Evolutionary conservation across 2,797 vertebrate genomes (phyloP), one percentile per base, ranked within the genome.

Genomic region (Moxostoma hubbsi): DNA sequence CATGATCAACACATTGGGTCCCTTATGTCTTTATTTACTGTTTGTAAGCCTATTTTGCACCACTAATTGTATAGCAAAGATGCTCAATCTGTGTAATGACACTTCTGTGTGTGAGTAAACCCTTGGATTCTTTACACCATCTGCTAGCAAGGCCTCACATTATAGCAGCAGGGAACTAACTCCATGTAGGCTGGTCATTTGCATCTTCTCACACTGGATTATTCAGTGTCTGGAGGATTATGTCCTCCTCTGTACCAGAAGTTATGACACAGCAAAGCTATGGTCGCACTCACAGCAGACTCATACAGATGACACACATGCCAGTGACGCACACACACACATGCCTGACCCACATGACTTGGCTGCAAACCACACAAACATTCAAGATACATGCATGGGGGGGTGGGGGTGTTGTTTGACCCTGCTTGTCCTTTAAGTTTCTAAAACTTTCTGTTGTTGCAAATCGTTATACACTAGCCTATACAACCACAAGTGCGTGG

Each of bases 111-210:
- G 55, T 68, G 62, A 51, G 49, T 16, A n/a, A 58, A 76, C 54
- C 59, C 12, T 50, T 50, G 13, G 72, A 74, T 83, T 75, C 85
- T 86, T 87, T 86, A 84, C 84, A 85, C 89, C 89, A 90, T 93
- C 90, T 92, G 90, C 89, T 88, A 73, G 16, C 72, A 83, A 81
- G 86, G 85, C 87, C 90, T 84, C 89, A 87, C 85, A 89, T 86
- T 84, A 85, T 88, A 86, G 89, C 86, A 88, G 64, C 55, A 76
- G 84, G 83, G 86, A 84, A 83, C 80, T 86, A 79, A 83, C 88
- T 90, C 86, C 84, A 88, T 90, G 89, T 87, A 90, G 91, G 87
- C 87, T 89, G 89, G 87, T 87, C 87, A 90, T 92, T 89, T 91
- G 87, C 89, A 91, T 92, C 86, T 88, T 91, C 87, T 69, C 89